Percentiles rank a stretch among this genome's conserved stretches.
These are phyloP conservation scores for Lochmaea capreae DNA, from an alignment of 2,888 invertebrate species.

Conservation along the genomic window DNA sequence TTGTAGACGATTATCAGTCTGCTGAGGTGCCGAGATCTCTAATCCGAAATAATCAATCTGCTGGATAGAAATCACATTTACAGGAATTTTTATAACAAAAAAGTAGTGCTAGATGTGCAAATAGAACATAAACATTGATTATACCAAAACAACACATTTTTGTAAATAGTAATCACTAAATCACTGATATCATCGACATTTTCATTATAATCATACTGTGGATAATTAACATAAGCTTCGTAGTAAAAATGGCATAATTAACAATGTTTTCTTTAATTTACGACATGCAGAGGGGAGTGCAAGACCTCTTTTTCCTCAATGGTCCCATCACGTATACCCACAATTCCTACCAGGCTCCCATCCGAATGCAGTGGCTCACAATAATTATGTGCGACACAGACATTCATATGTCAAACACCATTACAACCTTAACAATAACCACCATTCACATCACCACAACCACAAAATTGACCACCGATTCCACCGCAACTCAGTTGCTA, in stretches of 20 bases:
- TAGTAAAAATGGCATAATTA: constrained; percentile 24
- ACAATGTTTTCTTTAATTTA: constrained; percentile 45
- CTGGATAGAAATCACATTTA: too few species aligned
- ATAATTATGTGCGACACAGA: constrained; percentile 61
- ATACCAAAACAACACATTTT: too few species aligned
- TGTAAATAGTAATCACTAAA: too few species aligned
- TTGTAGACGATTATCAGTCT: too few species aligned
- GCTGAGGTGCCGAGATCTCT: too few species aligned
- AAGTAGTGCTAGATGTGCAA: too few species aligned
- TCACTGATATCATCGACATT: background rate
- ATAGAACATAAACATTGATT: too few species aligned
- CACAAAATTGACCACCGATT: constrained; percentile 71
- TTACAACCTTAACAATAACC: constrained; percentile 73
- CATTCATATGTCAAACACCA: constrained; percentile 69
- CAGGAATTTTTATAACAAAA: too few species aligned
- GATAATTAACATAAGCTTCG: constrained; percentile 19
- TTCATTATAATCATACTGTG: constrained; percentile 9
- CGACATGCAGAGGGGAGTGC: constrained; percentile 69
- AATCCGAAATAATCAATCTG: too few species aligned
- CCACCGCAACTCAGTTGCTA: constrained; percentile 72
- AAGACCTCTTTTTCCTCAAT: constrained; percentile 91
- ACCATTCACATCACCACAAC: constrained; percentile 72
- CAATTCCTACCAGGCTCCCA: constrained; percentile 93
- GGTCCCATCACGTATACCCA: constrained; percentile 95
- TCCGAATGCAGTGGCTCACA: constrained; percentile 75